Evolutionary conservation across 2,113 vertebrate species (phyloP).

Genomic region (Clarias macrocephalus): DNA sequence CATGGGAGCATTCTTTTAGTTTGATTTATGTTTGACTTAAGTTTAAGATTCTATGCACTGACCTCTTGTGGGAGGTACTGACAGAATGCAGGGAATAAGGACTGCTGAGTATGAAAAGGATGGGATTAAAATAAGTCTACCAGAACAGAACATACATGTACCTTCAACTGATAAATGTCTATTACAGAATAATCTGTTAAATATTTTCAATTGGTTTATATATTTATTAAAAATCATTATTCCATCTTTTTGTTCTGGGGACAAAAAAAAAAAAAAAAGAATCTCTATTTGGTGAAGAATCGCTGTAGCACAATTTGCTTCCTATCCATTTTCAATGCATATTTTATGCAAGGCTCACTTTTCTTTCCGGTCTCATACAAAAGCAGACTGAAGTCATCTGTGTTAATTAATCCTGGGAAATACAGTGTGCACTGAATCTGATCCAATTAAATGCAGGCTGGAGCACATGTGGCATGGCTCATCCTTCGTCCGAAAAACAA

Average conservation of each 20-base stretch:
- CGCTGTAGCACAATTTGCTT: neutral
- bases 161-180: neutral
- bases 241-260: neutral
- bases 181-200: too few species aligned
- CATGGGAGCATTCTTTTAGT: neutral
- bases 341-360: constrained; percentile 32
- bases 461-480: constrained; percentile 68
- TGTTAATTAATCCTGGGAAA: constrained; percentile 67
- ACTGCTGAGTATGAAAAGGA: neutral
- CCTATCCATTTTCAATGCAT: constrained; percentile 22
- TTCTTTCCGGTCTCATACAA: constrained; percentile 38
- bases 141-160: neutral
- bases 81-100: neutral
- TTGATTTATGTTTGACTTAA: neutral
- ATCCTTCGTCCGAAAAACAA: constrained; percentile 62
- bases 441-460: constrained; percentile 75
- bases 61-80: neutral
- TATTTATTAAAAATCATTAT: neutral
- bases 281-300: neutral
- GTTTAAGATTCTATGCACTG: neutral
- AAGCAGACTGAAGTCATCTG: constrained; percentile 46
- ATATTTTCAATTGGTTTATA: neutral
- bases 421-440: constrained; percentile 63
- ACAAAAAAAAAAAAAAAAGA: neutral
- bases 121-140: neutral